phyloP scores from a whole-genome alignment of 1,140 invertebrate species.

The Amphibalanus amphitrite region DNA sequence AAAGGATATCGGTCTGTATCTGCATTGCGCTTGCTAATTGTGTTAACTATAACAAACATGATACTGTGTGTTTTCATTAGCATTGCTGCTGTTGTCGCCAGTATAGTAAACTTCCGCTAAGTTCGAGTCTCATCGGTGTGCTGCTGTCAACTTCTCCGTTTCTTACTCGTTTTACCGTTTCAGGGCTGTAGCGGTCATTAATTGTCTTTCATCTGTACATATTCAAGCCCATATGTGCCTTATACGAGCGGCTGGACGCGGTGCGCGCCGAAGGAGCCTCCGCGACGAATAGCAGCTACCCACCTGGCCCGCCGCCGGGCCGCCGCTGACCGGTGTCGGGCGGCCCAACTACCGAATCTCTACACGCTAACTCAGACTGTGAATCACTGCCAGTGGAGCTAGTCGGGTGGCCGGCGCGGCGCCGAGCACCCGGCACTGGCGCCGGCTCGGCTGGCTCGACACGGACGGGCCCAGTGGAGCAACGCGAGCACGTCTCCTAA shows the following conservation, averaged over 20 bases:
- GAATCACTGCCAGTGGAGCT: background rate
- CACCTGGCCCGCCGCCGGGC: background rate
- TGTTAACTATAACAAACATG: no score
- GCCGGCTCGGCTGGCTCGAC: no score
- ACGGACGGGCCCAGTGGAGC: background rate
- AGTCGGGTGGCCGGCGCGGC: background rate
- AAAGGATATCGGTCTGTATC: no score
- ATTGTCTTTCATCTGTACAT: background rate
- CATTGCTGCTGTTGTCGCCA: no score
- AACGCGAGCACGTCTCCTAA: background rate
- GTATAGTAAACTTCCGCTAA: no score
- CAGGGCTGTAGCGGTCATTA: constrained; percentile 34
- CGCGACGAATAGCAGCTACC: background rate
- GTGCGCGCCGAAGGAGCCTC: no score
- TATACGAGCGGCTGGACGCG: background rate
- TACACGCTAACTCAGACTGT: background rate
- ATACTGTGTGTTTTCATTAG: no score
- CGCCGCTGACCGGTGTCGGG: background rate
- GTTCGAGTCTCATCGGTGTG: no score
- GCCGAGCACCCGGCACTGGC: no score
- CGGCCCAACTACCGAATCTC: no score
- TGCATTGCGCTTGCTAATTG: no score
- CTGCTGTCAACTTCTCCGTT: no score
- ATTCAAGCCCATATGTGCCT: background rate
- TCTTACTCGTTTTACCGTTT: constrained; percentile 69